Evolutionary conservation across 2,888 invertebrate genomes (phyloP), one percentile per base, ranked within the genome.

Genomic region (Merodon equestris): DNA sequence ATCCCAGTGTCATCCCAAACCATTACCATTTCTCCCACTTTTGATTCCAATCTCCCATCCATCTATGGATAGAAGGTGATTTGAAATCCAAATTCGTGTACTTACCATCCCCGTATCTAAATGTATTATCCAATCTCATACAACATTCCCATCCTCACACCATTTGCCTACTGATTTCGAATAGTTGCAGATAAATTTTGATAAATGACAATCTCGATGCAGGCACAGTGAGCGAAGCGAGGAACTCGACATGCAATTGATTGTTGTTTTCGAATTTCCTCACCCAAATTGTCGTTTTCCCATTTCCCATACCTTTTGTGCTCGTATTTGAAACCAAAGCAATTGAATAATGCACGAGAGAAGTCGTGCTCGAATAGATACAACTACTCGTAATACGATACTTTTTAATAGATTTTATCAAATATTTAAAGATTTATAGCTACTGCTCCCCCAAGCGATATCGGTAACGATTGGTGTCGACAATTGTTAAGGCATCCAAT

Each of bases 121-220:
- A 42, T 42, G 12, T 10, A 13, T 12, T 4, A 42, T 42, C 42
- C 42, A 12, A 42, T 42, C 53, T 54, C 64, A 19, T 19, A 4
- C 38, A 14, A 54, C 47, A 50, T 40, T 38, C 56, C 34, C 34
- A 50, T 10, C 44, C 44, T 51, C 5, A 68, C 60, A 38, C 40
- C 61, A 27, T 45, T 68, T 56, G 44, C 38, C 36, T 17, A 61
- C 56, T 61, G 68, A 74, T 74, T 54, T 9, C 36, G 54, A 58
- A 73, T 73, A 42, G 34, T 45, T 27, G 44, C 17, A 68, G 74
- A 74, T 57, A 68, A 57, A 70, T 56, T 70, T 75, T 75, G 74
- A 75, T 70, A 75, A 75, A 75, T 75, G 63, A 57, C 74, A n/a
- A 51, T 53, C 47, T 75, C 70, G 63, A 63, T 68, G 61, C 27